A percentile compares a stretch with the other conserved stretches of the same genome.
Conservation (phyloP, 1,140 invertebrate genomes). For the Sitobion miscanthi region DNA sequence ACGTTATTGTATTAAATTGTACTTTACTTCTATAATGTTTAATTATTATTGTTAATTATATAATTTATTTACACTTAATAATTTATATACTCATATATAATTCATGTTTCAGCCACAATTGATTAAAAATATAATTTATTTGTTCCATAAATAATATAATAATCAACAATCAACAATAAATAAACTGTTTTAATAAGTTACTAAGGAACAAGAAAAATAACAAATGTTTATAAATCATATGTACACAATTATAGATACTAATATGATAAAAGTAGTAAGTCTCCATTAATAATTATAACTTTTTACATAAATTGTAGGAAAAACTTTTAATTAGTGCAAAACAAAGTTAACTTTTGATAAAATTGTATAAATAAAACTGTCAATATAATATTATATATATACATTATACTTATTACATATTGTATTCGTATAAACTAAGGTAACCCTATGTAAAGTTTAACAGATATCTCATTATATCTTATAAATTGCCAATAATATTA, state of each 20-base stretch:
- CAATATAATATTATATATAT: constrained; percentile 17
- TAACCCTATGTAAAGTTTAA: constrained; percentile 15
- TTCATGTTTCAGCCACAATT: neutral
- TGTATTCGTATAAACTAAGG: constrained; percentile 1
- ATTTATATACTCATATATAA: neutral
- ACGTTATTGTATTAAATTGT: neutral
- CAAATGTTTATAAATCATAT: constrained; percentile 28
- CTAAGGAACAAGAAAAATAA: constrained; percentile 40
- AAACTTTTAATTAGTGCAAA: constrained; percentile 49
- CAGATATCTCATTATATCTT: neutral
- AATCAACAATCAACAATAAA: constrained; percentile 46
- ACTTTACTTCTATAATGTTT: neutral
- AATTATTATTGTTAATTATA: neutral
- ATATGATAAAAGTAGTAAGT: constrained; percentile 41
- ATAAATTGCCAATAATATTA: constrained; percentile 38
- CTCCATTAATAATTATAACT: constrained; percentile 10
- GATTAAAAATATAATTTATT: neutral
- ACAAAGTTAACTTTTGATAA: constrained; percentile 42
- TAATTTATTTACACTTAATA: neutral
- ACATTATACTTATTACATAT: neutral
- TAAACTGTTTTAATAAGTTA: constrained; percentile 51
- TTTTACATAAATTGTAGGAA: constrained; percentile 39
- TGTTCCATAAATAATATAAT: constrained; percentile 30
- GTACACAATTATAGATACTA: constrained; percentile 15
- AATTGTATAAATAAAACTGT: constrained; percentile 22